Evolutionary conservation across 2,113 vertebrate species (phyloP).

Genomic region (Dryoscopus gambensis): DNA sequence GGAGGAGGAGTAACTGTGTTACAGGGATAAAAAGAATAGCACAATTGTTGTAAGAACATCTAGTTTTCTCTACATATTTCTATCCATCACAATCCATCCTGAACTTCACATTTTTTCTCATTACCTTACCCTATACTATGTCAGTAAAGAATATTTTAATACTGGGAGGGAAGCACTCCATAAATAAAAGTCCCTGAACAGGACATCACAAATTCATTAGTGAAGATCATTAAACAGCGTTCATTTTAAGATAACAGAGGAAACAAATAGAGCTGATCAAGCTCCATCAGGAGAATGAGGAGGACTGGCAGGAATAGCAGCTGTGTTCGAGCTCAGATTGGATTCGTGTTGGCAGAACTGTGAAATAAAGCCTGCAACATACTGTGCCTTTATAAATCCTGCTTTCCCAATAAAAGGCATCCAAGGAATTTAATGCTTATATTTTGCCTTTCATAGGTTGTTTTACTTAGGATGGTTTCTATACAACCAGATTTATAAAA

Average conservation of each 20-base stretch:
- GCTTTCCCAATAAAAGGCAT: slow-evolving; percentile 31
- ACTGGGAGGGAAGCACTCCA: neutral
- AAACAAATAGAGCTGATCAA: slow-evolving; percentile 54
- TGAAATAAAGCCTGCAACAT: slow-evolving; percentile 58
- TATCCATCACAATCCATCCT: slow-evolving; percentile 50
- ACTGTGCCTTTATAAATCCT: slow-evolving; percentile 53
- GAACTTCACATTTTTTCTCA: slow-evolving; percentile 16
- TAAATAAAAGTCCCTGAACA: slow-evolving; percentile 20
- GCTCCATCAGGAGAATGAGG: slow-evolving; percentile 26
- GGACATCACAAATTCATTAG: slow-evolving; percentile 16
- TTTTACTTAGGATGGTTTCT: neutral
- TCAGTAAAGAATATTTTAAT: neutral
- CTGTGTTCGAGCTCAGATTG: slow-evolving; percentile 61
- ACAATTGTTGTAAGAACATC: slow-evolving; percentile 74
- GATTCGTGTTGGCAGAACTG: slow-evolving; percentile 61
- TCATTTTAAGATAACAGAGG: neutral
- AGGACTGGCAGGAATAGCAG: slow-evolving; percentile 42
- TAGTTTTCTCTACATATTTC: slow-evolving; percentile 65
- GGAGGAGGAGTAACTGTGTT: slow-evolving; percentile 73
- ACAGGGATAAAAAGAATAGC: slow-evolving; percentile 70
- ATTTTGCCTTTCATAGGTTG: slow-evolving; percentile 40
- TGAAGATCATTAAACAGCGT: neutral
- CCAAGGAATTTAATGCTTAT: neutral
- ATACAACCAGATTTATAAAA: neutral
- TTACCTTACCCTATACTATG: neutral